A percentile compares a stretch with the other conserved stretches of the same genome.
phyloP scores from a whole-genome alignment of 2,888 invertebrate species.

The Choristoneura rosaceana region DNA sequence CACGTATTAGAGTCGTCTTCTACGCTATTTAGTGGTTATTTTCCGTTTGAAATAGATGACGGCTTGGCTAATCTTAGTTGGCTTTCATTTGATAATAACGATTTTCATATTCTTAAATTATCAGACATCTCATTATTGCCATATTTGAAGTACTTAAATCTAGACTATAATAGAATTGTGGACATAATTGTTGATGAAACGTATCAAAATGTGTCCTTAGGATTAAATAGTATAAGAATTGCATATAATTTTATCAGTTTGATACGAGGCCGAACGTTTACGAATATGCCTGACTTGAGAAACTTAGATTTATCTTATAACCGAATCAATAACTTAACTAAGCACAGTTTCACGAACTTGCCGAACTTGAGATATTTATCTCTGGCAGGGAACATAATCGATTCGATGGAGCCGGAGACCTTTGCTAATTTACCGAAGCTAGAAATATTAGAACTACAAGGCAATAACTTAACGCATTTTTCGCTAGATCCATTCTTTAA shows the following conservation, averaged over 20 bases:
- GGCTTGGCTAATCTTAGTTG: slow-evolving; percentile 91
- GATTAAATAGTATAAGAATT: slow-evolving; percentile 91
- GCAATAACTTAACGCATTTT: slow-evolving; percentile 90
- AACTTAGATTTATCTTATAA: slow-evolving; percentile 93
- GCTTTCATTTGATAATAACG: slow-evolving; percentile 95
- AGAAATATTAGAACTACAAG: slow-evolving; percentile 92
- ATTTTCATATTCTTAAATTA: slow-evolving; percentile 89
- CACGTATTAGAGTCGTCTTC: slow-evolving; percentile 95
- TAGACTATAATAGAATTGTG: slow-evolving; percentile 93
- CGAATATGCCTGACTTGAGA: slow-evolving; percentile 89
- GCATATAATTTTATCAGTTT: slow-evolving; percentile 92
- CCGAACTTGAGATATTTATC: slow-evolving; percentile 92
- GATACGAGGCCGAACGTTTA: slow-evolving; percentile 89
- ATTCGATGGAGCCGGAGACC: slow-evolving; percentile 89
- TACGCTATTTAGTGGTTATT: slow-evolving; percentile 91
- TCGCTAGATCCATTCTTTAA: slow-evolving; percentile 89
- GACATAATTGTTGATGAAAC: slow-evolving; percentile 89
- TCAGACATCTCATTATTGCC: slow-evolving; percentile 89
- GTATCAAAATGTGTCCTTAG: slow-evolving; percentile 88
- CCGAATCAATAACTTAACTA: slow-evolving; percentile 89
- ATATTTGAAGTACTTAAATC: slow-evolving; percentile 91
- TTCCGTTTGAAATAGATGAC: slow-evolving; percentile 91
- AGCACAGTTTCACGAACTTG: slow-evolving; percentile 91
- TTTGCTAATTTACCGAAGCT: slow-evolving; percentile 91
- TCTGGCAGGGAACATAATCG: slow-evolving; percentile 92